Evolutionary conservation across 2,113 vertebrate species (phyloP).

Genomic region (Prinia subflava): DNA sequence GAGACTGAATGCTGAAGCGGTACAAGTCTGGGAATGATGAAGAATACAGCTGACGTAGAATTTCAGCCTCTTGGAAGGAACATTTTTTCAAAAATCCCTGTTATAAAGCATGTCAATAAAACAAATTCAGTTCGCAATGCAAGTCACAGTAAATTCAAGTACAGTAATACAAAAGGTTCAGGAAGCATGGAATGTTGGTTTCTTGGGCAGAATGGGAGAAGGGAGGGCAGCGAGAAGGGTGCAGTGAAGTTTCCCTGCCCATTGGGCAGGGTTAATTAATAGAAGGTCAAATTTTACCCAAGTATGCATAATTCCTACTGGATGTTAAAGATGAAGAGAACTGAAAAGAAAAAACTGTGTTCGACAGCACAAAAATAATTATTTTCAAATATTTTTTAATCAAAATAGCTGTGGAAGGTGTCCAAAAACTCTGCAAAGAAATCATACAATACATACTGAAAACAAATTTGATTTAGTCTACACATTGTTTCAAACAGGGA

Average conservation of each 20-base stretch:
- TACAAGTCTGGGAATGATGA: slow-evolving; percentile 84
- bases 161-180: background rate
- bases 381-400: background rate
- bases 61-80: slow-evolving; percentile 77
- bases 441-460: background rate
- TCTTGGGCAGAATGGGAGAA: background rate
- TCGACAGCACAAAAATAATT: background rate
- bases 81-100: slow-evolving; percentile 89
- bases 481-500: background rate
- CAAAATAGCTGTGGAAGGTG: background rate
- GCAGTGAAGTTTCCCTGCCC: background rate
- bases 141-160: background rate
- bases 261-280: background rate
- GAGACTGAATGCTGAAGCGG: slow-evolving; percentile 80
- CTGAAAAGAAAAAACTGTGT: background rate
- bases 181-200: background rate
- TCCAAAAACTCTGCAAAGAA: background rate
- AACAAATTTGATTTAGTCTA: background rate
- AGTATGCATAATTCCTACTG: background rate
- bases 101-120: background rate
- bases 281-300: background rate
- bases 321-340: background rate
- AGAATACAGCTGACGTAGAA: slow-evolving; percentile 82
- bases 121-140: background rate
- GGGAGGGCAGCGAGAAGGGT: accelerated